phyloP scores from a whole-genome alignment of 92 coral and sea anemone genomes.

The Zoanthus sansibaricus region DNA sequence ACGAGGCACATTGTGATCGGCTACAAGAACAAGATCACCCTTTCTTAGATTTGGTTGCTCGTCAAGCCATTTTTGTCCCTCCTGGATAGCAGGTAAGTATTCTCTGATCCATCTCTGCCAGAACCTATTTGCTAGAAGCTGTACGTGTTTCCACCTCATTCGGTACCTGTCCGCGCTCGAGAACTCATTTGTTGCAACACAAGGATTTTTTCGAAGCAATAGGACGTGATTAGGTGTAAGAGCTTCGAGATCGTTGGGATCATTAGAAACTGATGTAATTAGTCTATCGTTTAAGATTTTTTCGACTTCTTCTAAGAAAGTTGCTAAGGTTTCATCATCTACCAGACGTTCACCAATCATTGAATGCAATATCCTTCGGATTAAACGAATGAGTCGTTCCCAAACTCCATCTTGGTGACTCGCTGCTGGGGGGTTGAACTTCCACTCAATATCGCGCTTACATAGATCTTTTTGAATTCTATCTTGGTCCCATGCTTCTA shows the following conservation, averaged over 20 bases:
- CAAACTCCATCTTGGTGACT: no score
- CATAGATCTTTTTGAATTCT: no score
- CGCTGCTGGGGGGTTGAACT: no score
- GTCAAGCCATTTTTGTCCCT: slow-evolving; percentile 66
- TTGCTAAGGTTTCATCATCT: no score
- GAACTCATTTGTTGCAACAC: slow-evolving; percentile 49
- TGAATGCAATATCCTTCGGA: no score
- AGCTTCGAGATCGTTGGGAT: slow-evolving; percentile 67
- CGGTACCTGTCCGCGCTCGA: slow-evolving; percentile 21
- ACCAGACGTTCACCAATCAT: no score
- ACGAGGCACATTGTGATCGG: slow-evolving; percentile 50
- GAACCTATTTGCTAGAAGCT: slow-evolving; percentile 38
- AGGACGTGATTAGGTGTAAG: slow-evolving; percentile 71
- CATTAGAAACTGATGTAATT: slow-evolving; percentile 66
- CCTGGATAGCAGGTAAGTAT: slow-evolving; percentile 59
- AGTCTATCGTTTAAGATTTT: slow-evolving; percentile 63
- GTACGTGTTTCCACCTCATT: neutral
- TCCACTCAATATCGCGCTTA: no score
- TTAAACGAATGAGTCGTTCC: no score
- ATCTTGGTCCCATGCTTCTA: no score
- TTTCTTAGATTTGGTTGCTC: slow-evolving; percentile 56
- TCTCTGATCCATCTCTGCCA: slow-evolving; percentile 62
- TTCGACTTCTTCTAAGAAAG: no score
- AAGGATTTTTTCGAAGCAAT: slow-evolving; percentile 51
- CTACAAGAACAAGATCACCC: slow-evolving; percentile 67